Conservation (phyloP, 2,113 vertebrate genomes). For the Gyps fulvus region DNA sequence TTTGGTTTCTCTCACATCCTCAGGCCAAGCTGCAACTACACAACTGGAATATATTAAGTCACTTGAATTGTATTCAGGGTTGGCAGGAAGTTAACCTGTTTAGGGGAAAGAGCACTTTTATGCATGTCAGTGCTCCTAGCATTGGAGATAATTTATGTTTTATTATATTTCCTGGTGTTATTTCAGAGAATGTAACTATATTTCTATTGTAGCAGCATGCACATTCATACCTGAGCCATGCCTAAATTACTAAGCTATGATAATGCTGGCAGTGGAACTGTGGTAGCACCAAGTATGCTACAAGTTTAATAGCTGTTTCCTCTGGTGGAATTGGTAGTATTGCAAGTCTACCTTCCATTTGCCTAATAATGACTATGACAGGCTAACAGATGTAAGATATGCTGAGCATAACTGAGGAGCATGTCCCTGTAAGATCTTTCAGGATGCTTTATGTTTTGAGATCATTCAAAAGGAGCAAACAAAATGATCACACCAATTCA, state of each 20-base stretch:
- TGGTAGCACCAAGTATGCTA: not conserved
- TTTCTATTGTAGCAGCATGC: not conserved
- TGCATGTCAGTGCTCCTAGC: not conserved
- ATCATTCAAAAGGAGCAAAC: not conserved
- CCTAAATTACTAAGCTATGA: not conserved
- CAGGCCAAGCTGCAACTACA: not conserved
- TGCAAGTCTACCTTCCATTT: not conserved
- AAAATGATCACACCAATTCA: not conserved
- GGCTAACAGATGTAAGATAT: not conserved
- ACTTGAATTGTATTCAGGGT: not conserved
- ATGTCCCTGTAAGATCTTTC: not conserved
- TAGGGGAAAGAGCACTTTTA: not conserved
- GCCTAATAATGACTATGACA: not conserved
- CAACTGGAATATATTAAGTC: not conserved
- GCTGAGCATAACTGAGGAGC: not conserved
- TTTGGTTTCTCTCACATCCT: not conserved
- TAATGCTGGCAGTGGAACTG: not conserved
- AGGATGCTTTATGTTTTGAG: not conserved
- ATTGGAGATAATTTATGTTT: not conserved
- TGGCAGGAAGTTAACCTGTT: not conserved
- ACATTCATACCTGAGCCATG: not conserved
- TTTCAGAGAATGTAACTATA: not conserved
- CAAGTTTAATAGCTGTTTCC: not conserved
- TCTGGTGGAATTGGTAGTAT: not conserved
- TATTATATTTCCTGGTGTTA: not conserved